Percentiles rank a stretch among this genome's conserved stretches.
phyloP scores from a whole-genome alignment of 2,888 invertebrate genomes.

The Cyaniris semiargus region DNA sequence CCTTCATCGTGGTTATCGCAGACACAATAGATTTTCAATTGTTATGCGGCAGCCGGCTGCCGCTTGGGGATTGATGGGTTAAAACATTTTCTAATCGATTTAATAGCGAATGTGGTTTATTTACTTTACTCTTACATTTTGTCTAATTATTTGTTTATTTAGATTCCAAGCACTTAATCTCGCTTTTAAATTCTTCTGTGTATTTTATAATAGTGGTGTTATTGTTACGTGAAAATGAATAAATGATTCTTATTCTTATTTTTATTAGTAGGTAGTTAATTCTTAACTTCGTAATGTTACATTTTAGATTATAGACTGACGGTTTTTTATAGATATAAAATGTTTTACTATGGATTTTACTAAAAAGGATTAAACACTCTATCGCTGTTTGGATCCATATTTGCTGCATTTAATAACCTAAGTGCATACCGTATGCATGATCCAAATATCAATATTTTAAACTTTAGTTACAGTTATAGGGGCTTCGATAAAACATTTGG shows the following conservation, averaged over 20 bases:
- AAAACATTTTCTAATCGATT: not conserved
- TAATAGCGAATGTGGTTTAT: not conserved
- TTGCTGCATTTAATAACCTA: constrained; percentile 14
- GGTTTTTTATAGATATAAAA: not conserved
- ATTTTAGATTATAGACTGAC: not conserved
- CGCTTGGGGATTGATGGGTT: too few species aligned
- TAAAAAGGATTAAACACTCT: not conserved
- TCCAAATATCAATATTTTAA: constrained; percentile 35
- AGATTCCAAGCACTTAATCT: not conserved
- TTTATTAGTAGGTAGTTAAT: too few species aligned
- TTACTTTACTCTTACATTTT: not conserved
- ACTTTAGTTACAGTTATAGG: constrained; percentile 46
- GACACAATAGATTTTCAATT: too few species aligned
- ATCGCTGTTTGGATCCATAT: not conserved
- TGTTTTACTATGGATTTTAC: not conserved
- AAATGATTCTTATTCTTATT: too few species aligned
- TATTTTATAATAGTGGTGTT: too few species aligned
- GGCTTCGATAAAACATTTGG: constrained; percentile 74
- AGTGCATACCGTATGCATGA: constrained; percentile 29
- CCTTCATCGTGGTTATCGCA: too few species aligned
- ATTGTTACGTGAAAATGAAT: too few species aligned
- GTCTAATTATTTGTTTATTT: not conserved
- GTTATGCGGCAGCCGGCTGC: too few species aligned
- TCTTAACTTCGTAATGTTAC: not conserved
- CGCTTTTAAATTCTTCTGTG: too few species aligned